A percentile compares a stretch with the other conserved stretches of the same genome.
Evolutionary conservation across 2,797 vertebrate species (phyloP).

Genomic region (Holocentrus rufus): DNA sequence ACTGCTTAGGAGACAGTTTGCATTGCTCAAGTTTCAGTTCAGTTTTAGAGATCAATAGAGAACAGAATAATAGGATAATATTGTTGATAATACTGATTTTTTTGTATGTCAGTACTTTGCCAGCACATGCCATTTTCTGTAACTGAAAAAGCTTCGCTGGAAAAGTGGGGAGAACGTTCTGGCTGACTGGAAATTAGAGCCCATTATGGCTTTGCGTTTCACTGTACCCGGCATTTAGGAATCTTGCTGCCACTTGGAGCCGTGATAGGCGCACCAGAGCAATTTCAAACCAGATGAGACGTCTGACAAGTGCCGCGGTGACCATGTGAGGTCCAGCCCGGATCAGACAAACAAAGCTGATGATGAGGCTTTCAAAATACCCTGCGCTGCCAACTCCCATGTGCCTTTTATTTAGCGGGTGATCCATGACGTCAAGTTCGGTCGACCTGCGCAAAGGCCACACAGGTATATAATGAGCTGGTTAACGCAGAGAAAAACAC

Average conservation of each 20-base stretch:
- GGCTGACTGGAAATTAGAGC: constrained; percentile 56
- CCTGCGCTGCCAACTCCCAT: constrained; percentile 47
- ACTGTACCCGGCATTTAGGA: constrained; percentile 59
- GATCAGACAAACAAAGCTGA: constrained; percentile 65
- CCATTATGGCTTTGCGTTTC: constrained; percentile 60
- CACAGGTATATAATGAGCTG: constrained; percentile 67
- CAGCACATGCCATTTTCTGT: constrained; percentile 10
- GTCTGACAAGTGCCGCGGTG: constrained; percentile 57
- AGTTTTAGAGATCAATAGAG: background rate
- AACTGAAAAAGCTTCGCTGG: constrained; percentile 12
- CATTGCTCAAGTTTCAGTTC: background rate
- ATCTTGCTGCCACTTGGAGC: constrained; percentile 47
- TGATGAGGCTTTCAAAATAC: constrained; percentile 64
- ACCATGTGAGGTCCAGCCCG: constrained; percentile 59
- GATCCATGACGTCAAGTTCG: constrained; percentile 77
- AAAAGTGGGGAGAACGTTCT: constrained; percentile 38
- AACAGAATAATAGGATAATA: no score
- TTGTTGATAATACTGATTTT: constrained; percentile 11
- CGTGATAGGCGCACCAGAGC: constrained; percentile 50
- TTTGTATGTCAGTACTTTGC: constrained; percentile 20
- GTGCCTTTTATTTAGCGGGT: constrained; percentile 67
- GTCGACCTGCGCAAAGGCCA: constrained; percentile 71
- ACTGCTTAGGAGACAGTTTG: no score
- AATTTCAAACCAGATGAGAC: constrained; percentile 62
- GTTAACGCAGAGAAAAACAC: constrained; percentile 69